Conservation (phyloP, 2,888 invertebrate species). For the Heliconius aoede region DNA sequence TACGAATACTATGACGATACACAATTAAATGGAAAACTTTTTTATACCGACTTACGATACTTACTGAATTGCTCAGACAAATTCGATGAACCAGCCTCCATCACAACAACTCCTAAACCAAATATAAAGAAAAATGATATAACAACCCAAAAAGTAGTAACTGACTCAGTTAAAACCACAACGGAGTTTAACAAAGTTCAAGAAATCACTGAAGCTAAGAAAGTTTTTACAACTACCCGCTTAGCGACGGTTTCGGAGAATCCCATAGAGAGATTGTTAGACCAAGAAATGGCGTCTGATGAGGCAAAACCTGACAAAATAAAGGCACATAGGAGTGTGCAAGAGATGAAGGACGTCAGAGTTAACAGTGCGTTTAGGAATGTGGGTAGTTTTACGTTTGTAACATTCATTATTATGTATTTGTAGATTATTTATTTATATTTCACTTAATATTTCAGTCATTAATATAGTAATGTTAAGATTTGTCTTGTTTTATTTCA, state of each 20-base stretch:
- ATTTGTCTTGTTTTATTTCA: conserved; percentile 43
- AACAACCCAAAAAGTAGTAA: conserved; percentile 33
- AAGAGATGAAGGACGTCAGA: conserved; percentile 51
- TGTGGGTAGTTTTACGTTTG: conserved; percentile 51
- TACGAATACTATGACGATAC: conserved; percentile 78
- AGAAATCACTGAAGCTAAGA: conserved; percentile 46
- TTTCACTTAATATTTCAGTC: conserved; percentile 70
- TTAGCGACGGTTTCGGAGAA: conserved; percentile 76
- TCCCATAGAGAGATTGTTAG: conserved; percentile 61
- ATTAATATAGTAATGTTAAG: conserved; percentile 69
- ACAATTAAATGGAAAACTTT: conserved; percentile 73
- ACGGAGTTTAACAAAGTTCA: conserved; percentile 18
- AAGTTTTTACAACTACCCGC: conserved; percentile 66
- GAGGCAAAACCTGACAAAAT: conserved; percentile 72
- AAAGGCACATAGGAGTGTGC: conserved; percentile 66
- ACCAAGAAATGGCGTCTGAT: conserved; percentile 73
- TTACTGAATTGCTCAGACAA: conserved; percentile 63
- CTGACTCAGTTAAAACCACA: conserved; percentile 7
- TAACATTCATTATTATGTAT: conserved; percentile 55
- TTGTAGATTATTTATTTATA: conserved; percentile 47
- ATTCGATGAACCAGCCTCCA: conserved; percentile 36
- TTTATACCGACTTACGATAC: conserved; percentile 71
- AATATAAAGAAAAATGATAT: conserved; percentile 29
- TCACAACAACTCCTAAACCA: conserved; percentile 37
- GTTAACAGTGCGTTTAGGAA: conserved; percentile 55